Evolutionary conservation across 2,113 vertebrate genomes (phyloP).

Genomic region (Motacilla tschutschensis): DNA sequence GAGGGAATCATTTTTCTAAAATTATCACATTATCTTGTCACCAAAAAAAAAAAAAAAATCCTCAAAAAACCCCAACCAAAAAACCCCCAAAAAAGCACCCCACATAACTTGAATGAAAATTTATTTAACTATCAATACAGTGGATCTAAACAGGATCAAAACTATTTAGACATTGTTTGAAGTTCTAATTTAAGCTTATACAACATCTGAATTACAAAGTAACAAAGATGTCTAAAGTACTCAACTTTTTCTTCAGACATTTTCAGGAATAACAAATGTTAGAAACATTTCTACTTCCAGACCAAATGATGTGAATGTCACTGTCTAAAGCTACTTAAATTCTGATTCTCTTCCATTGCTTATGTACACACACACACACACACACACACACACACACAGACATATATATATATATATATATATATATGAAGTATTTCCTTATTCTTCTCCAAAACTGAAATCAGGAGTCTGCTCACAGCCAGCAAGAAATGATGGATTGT

Average conservation of each 20-base stretch:
- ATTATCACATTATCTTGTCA: neutral
- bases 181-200: neutral
- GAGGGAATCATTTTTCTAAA: neutral
- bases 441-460: neutral
- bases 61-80: neutral
- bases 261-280: neutral
- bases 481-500: neutral
- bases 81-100: neutral
- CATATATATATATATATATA: too few species aligned
- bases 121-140: neutral
- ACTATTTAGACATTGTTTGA: neutral
- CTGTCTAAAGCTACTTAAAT: neutral
- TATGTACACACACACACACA: neutral
- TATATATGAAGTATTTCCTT: neutral
- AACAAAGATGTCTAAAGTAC: neutral
- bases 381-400: too few species aligned
- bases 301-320: fast-evolving
- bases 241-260: neutral
- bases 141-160: neutral
- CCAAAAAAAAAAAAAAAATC: neutral
- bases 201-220: neutral
- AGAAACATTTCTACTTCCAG: neutral
- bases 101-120: neutral
- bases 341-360: neutral
- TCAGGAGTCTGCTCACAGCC: neutral